Percentiles rank a stretch among this genome's conserved stretches.
Conservation (phyloP, 2,797 vertebrate genomes). For the Hephaestus fuliginosus region DNA sequence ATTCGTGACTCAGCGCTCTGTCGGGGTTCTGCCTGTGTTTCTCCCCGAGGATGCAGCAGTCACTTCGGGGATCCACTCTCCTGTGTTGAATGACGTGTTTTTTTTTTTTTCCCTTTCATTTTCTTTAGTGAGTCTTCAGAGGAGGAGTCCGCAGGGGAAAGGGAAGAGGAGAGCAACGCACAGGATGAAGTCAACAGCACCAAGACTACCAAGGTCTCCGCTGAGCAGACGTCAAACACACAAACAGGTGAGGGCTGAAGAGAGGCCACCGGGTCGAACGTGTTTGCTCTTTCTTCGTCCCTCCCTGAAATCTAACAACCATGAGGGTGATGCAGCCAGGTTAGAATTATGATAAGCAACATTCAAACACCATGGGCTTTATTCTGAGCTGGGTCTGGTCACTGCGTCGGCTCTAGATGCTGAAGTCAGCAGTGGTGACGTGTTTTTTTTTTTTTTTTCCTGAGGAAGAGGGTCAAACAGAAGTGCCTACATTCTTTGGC, state of each 20-base stretch:
- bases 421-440: conserved; percentile 23
- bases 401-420: neutral
- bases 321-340: neutral
- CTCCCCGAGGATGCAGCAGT: neutral
- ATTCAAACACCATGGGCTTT: neutral
- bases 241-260: conserved; percentile 66
- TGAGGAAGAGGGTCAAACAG: conserved; percentile 61
- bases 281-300: conserved; percentile 5
- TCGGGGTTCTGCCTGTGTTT: neutral
- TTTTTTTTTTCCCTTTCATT: conserved; percentile 13
- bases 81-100: conserved; percentile 11
- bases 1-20: neutral
- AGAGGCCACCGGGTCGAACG: neutral
- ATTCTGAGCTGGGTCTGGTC: neutral
- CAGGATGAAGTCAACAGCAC: conserved; percentile 17
- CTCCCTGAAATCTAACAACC: neutral
- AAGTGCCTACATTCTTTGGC: conserved; percentile 46
- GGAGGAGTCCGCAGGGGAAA: conserved; percentile 81
- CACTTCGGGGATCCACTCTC: conserved; percentile 15
- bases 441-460: conserved; percentile 29
- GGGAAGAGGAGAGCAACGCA: conserved; percentile 69
- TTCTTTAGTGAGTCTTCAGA: conserved; percentile 84
- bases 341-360: neutral
- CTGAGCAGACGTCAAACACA: conserved; percentile 47
- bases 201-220: conserved; percentile 39